A percentile compares a stretch with the other conserved stretches of the same genome.
Conservation (phyloP, 1,140 invertebrate species). For the Drosophila obscura region DNA sequence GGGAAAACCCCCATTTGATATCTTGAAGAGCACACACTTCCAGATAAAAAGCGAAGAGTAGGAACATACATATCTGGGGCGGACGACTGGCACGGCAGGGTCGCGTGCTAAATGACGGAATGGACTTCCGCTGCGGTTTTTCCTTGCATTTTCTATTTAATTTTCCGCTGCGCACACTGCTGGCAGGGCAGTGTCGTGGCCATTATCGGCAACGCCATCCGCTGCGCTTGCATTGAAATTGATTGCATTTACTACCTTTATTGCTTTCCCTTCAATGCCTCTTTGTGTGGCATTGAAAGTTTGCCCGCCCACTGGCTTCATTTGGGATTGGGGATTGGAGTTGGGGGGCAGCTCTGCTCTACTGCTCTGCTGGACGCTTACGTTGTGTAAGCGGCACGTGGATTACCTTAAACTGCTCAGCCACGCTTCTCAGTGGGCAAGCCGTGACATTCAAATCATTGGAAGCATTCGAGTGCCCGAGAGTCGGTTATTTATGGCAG, state of each 20-base stretch:
- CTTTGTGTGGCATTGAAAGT: constrained; percentile 4
- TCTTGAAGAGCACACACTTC: constrained; percentile 15
- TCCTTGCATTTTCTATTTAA: constrained; percentile 62
- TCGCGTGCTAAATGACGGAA: constrained; percentile 9
- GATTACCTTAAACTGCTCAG: neutral
- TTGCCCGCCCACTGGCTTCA: constrained; percentile 13
- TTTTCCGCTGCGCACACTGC: constrained; percentile 61
- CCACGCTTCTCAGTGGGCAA: constrained; percentile 35
- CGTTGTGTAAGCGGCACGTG: constrained; percentile 25
- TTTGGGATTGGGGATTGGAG: constrained; percentile 9
- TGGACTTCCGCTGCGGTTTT: constrained; percentile 43
- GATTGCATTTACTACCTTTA: constrained; percentile 80
- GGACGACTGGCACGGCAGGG: constrained; percentile 3
- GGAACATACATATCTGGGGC: neutral
- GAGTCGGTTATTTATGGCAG: constrained; percentile 37
- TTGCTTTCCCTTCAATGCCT: constrained; percentile 50
- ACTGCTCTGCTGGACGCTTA: constrained; percentile 20
- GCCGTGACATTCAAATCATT: constrained; percentile 39
- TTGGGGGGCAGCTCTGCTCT: no score
- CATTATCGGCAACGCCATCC: constrained; percentile 38
- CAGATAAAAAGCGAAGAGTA: constrained; percentile 12
- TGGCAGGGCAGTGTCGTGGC: constrained; percentile 21
- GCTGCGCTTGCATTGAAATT: constrained; percentile 60
- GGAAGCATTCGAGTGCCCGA: constrained; percentile 7
- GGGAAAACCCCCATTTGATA: constrained; percentile 20